A percentile compares a stretch with the other conserved stretches of the same genome.
Evolutionary conservation across 2,113 vertebrate species (phyloP).

Genomic region (Myxocyprinus asiaticus): DNA sequence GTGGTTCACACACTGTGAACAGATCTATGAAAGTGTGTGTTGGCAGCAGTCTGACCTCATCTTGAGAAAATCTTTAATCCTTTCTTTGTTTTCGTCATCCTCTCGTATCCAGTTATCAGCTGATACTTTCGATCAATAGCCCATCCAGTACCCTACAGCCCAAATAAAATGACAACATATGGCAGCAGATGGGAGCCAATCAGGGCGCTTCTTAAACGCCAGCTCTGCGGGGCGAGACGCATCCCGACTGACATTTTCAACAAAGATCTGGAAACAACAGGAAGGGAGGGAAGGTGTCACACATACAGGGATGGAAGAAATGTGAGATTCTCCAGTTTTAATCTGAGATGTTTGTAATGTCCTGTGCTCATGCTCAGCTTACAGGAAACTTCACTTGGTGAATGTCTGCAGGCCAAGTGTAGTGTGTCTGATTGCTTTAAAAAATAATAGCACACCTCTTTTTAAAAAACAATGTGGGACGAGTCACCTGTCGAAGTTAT

Average conservation of each 20-base stretch:
- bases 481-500: too few species aligned
- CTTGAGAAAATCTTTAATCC: conserved; percentile 43
- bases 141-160: conserved; percentile 27
- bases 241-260: conserved; percentile 14
- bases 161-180: conserved; percentile 49
- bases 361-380: neutral
- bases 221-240: neutral
- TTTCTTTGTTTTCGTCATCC: conserved; percentile 47
- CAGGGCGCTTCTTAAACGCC: conserved; percentile 36
- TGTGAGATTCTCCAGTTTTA: neutral
- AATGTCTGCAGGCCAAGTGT: too few species aligned
- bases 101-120: conserved; percentile 36
- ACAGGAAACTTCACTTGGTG: too few species aligned
- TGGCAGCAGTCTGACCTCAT: neutral
- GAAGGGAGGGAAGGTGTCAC: neutral
- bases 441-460: too few species aligned
- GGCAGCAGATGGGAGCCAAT: conserved; percentile 35
- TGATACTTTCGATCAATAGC: conserved; percentile 45
- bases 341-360: neutral
- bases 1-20: neutral
- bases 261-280: conserved; percentile 9
- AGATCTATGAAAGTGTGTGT: neutral
- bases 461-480: too few species aligned
- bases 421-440: too few species aligned
- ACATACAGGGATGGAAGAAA: neutral